Evolutionary conservation across 2,888 invertebrate species (phyloP).

Genomic region (Hesperia comma): DNA sequence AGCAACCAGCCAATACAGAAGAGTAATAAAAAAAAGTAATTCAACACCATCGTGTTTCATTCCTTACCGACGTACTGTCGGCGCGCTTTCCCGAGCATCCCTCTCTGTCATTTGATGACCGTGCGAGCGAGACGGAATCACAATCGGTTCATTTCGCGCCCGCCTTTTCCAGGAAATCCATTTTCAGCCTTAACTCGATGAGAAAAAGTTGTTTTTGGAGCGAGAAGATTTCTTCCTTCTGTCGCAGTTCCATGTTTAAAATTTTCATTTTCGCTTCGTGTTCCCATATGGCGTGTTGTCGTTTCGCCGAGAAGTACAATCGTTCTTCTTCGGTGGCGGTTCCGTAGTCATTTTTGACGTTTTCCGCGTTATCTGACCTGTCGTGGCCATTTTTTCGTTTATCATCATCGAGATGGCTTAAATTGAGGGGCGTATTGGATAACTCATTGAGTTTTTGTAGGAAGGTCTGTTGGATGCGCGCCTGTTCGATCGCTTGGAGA

Average conservation of each 20-base stretch:
- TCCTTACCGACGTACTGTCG: not conserved
- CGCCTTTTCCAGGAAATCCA: slow-evolving; percentile 81
- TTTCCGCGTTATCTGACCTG: slow-evolving; percentile 54
- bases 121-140: slow-evolving; percentile 25
- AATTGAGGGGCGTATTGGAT: slow-evolving; percentile 75
- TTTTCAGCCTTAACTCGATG: slow-evolving; percentile 77
- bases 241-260: slow-evolving; percentile 74
- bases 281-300: slow-evolving; percentile 79
- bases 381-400: slow-evolving; percentile 62
- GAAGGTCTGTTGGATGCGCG: slow-evolving; percentile 72
- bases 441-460: slow-evolving; percentile 73
- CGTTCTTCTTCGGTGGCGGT: slow-evolving; percentile 72
- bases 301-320: slow-evolving; percentile 72
- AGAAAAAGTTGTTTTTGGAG: slow-evolving; percentile 79
- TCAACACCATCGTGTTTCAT: slow-evolving; percentile 3
- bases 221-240: slow-evolving; percentile 80
- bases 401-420: slow-evolving; percentile 73
- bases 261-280: slow-evolving; percentile 82
- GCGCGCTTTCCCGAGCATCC: not conserved
- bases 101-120: slow-evolving; percentile 21
- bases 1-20: slow-evolving; percentile 4
- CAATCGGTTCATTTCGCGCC: slow-evolving; percentile 63
- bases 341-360: slow-evolving; percentile 59
- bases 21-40: slow-evolving; percentile 3
- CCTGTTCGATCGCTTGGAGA: slow-evolving; percentile 73